Base-by-base conservation (phyloP, 1,140 invertebrate genomes). In the Sarcophaga peregrina region DNA sequence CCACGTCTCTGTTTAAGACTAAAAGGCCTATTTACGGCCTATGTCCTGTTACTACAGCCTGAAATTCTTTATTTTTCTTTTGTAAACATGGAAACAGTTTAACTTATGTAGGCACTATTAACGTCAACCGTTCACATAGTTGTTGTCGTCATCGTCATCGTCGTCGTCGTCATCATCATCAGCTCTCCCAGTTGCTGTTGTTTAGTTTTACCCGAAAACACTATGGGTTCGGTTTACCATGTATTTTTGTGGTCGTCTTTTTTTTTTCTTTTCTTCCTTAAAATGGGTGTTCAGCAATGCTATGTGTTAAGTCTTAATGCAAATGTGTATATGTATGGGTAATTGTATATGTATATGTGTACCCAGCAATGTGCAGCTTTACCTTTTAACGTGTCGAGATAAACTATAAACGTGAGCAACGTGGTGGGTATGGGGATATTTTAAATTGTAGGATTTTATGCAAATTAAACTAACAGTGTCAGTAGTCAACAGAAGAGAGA, bases 381-480 rank as follows among this genome's bases (percentile, higher is more conserved):
- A 68, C 62, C n/a, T 68, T 68, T 68, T 68, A 68, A 68, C 62
- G 62, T 68, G 62, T 68, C 20, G 20, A 68, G 62, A 68, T 17
- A n/a, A 20, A 52, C 25, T 52, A 52, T 58, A 58, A n/a, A n/a
- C 15, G 54, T n/a, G 15, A 15, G 54, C 13, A 58, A n/a, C 13
- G 54, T 13, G n/a, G 13, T 58, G n/a, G 54, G n/a, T n/a, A n/a
- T 17, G 62, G 62, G 25, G 25, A 37, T 37, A 37, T 37, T 68
- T 68, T 68, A 68, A 68, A 68, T 68, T 68, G 62, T 68, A 9
- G 62, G 6, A 68, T 78, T 78, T 78, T 78, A 78, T 78, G 75
- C 75, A 78, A 78, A 78, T 78, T 78, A 78, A 52, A 78, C 75
- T 78, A 78, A 78, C 75, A 48, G 45, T 8, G 46, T 6, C 25